Evolutionary conservation across 2,113 vertebrate genomes (phyloP), one percentile per base, ranked within the genome.

Genomic region (Etia nguti): DNA sequence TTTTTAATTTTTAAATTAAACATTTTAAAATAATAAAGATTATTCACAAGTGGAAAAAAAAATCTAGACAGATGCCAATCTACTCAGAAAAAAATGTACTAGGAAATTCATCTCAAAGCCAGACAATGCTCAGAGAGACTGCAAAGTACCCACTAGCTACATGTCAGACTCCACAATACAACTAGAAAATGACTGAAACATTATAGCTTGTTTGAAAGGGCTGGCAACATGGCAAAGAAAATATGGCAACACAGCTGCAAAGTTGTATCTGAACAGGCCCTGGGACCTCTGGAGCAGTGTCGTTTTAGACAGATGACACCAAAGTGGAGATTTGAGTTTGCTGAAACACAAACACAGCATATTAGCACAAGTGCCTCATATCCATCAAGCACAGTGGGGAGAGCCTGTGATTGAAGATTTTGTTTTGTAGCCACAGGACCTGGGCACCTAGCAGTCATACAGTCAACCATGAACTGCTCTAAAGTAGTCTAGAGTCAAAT

Each of bases 221-320:
- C 11, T 73, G 38, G 13, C 38, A 48, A 6, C 6, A 48, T 13
- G 15, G 34, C 34, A 8, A 50, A 18, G 18, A 6, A 8, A 50
- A 18, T 8, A 50, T 18, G 15, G 6, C 12, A 73, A 16, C 65
- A 70, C 5, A 24, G 38, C 38, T 73, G 65, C 38, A 43, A 43
- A 70, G 65, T 0, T 70, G 65, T 41, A 70, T 43, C n/a, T 43
- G 38, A 43, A 15, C 8, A 15, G 22, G n/a, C 12, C 62, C 1
- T n/a, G 4, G 4, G 15, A 43, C 12, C 0, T 43, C n/a, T 43
- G 65, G 7, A 24, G 38, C 36, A 43, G n/a, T 15, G 36, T 41
- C 12, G 4, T 24, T 24, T 1, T 24, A 15, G 4, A 24, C 65
- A 70, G 36, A 16, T 24, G n/a, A 70, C 12, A 43, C 36, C 22